A percentile compares a stretch with the other conserved stretches of the same genome.
These are phyloP conservation scores for Scomberomorus guttatus DNA, from an alignment of 2,797 vertebrate genomes.

Conservation along the genomic window DNA sequence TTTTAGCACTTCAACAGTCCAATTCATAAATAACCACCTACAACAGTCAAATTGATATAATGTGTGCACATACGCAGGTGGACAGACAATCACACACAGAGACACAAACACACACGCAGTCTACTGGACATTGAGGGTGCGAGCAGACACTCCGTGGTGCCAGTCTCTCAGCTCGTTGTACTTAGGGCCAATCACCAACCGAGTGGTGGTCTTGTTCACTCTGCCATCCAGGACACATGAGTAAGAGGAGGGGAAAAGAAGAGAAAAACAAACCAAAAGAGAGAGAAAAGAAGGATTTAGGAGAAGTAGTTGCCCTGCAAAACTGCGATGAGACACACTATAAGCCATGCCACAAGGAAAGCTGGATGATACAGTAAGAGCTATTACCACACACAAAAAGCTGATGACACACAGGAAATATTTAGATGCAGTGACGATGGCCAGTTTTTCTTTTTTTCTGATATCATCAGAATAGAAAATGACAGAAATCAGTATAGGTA, in stretches of 20 bases:
- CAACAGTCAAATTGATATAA: conserved; percentile 25
- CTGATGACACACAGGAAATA: conserved; percentile 15
- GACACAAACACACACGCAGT: conserved; percentile 38
- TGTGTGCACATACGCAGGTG: conserved; percentile 24
- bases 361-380: not conserved
- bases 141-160: conserved; percentile 99
- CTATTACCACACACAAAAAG: conserved; percentile 17
- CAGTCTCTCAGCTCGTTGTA: conserved; percentile 98
- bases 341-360: conserved; percentile 47
- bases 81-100: conserved; percentile 35
- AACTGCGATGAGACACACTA: conserved; percentile 10
- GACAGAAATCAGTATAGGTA: conserved; percentile 4
- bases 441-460: not conserved
- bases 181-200: conserved; percentile 92
- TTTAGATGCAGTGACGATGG: conserved; percentile 8
- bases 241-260: conserved; percentile 30
- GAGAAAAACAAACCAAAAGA: conserved; percentile 41
- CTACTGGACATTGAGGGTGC: conserved; percentile 98
- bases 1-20: conserved; percentile 13
- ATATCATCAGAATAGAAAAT: conserved; percentile 10
- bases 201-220: conserved; percentile 90
- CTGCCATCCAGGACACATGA: conserved; percentile 78
- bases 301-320: not conserved
- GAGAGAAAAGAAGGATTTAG: conserved; percentile 51
- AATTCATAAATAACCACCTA: conserved; percentile 10